These are phyloP conservation scores for Jacana jacana DNA, from an alignment of 2,113 vertebrate species.

Conservation along the genomic window DNA sequence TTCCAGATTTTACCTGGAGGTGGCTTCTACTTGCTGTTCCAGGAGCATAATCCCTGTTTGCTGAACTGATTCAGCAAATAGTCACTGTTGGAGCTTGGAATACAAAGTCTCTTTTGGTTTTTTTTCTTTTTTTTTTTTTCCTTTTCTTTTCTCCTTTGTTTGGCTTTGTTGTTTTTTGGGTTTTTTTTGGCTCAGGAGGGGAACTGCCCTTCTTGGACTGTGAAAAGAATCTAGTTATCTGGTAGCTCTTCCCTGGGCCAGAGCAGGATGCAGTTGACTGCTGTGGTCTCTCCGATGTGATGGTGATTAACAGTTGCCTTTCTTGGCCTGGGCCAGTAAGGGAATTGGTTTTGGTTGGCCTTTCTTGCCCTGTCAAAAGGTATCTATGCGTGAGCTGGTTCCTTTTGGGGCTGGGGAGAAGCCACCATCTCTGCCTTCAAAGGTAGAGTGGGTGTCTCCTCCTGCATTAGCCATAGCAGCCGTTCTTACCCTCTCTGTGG, in stretches of 20 bases:
- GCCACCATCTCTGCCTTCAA: neutral
- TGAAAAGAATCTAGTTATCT: neutral
- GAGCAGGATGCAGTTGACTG: neutral
- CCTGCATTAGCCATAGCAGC: neutral
- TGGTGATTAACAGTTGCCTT: neutral
- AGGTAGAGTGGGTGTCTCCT: neutral
- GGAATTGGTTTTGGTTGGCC: constrained; percentile 2
- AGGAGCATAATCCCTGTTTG: neutral
- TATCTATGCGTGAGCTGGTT: neutral
- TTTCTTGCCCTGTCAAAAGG: constrained; percentile 15
- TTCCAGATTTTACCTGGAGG: constrained; percentile 21
- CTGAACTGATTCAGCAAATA: neutral
- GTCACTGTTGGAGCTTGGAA: neutral
- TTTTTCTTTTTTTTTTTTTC: neutral
- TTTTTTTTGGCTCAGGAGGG: neutral
- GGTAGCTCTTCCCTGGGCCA: neutral
- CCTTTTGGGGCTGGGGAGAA: neutral
- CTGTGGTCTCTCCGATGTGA: neutral
- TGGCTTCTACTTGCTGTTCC: neutral
- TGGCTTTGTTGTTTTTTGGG: no score
- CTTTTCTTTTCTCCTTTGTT: no score
- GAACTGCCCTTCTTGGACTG: constrained; percentile 12
- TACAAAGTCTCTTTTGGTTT: neutral
- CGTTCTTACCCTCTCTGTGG: neutral
- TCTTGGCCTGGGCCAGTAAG: neutral